Conservation (phyloP, 2,888 invertebrate species). For the Lumbricus terrestris region DNA sequence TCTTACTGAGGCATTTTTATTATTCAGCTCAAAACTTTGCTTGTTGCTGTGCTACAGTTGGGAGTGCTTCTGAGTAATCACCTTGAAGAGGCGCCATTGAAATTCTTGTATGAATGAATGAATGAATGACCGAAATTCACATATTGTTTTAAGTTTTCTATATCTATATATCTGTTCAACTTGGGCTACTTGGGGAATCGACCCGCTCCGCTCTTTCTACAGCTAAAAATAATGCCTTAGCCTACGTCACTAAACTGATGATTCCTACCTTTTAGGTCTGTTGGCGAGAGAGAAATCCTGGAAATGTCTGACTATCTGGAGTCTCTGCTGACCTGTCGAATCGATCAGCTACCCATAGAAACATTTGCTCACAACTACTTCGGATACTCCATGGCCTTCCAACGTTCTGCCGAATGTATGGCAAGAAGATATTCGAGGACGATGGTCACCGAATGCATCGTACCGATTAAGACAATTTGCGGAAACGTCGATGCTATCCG, state of each 20-base stretch:
- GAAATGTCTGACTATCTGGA: background rate
- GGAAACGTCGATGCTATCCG: background rate
- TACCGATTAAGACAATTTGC: background rate
- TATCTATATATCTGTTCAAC: too few species aligned
- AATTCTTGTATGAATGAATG: too few species aligned
- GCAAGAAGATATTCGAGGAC: background rate
- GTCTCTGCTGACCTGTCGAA: background rate
- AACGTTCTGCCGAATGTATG: background rate
- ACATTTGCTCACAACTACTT: slow-evolving; percentile 12
- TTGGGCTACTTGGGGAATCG: too few species aligned
- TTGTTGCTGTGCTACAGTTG: too few species aligned
- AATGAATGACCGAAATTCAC: too few species aligned
- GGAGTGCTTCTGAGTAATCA: too few species aligned
- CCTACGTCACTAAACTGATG: background rate
- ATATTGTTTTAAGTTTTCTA: too few species aligned
- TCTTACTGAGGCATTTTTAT: too few species aligned
- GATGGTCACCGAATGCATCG: background rate
- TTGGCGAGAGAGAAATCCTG: background rate
- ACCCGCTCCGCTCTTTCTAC: too few species aligned
- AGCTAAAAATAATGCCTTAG: too few species aligned
- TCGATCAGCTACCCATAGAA: background rate
- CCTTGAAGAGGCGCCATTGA: too few species aligned
- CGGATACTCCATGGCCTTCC: background rate
- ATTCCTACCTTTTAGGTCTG: background rate
- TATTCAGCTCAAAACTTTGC: too few species aligned